A percentile compares a stretch with the other conserved stretches of the same genome.
Conservation (phyloP, 2,888 invertebrate genomes). For the Myathropa florea region DNA sequence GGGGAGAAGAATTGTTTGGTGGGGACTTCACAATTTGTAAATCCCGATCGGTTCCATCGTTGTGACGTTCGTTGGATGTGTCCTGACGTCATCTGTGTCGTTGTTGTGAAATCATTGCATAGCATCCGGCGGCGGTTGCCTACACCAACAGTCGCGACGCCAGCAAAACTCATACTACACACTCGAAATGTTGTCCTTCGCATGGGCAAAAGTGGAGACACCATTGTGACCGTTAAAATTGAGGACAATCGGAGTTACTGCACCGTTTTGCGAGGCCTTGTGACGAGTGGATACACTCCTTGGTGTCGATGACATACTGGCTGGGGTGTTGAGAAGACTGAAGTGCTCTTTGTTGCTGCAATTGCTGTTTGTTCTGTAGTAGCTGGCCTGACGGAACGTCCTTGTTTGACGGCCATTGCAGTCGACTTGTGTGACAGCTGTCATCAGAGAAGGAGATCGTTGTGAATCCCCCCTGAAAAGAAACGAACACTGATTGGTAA, state of each 20-base stretch:
- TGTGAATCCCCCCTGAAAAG: slow-evolving; percentile 79
- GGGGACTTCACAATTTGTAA: slow-evolving; percentile 8
- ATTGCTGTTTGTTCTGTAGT: slow-evolving; percentile 76
- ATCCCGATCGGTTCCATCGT: not conserved
- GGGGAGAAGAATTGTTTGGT: not conserved
- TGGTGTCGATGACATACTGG: slow-evolving; percentile 36
- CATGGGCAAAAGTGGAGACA: slow-evolving; percentile 42
- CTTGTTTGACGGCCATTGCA: slow-evolving; percentile 76
- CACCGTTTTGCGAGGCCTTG: slow-evolving; percentile 28
- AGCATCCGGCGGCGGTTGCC: slow-evolving; percentile 54
- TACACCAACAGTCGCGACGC: slow-evolving; percentile 66
- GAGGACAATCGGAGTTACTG: slow-evolving; percentile 31
- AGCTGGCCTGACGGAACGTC: slow-evolving; percentile 77
- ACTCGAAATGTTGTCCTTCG: slow-evolving; percentile 64
- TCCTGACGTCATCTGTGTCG: slow-evolving; percentile 7
- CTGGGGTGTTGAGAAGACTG: slow-evolving; percentile 73
- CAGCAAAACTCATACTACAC: slow-evolving; percentile 71
- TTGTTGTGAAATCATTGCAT: slow-evolving; percentile 43
- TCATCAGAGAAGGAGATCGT: slow-evolving; percentile 79
- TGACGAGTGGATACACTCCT: slow-evolving; percentile 35
- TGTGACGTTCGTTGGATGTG: slow-evolving; percentile 2
- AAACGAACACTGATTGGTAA: not conserved
- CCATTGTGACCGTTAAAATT: slow-evolving; percentile 46
- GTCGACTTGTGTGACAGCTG: slow-evolving; percentile 80
- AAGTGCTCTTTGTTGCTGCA: slow-evolving; percentile 75